Base-by-base conservation (phyloP, 1,140 invertebrate genomes). In the Archivesica marissinica region DNA sequence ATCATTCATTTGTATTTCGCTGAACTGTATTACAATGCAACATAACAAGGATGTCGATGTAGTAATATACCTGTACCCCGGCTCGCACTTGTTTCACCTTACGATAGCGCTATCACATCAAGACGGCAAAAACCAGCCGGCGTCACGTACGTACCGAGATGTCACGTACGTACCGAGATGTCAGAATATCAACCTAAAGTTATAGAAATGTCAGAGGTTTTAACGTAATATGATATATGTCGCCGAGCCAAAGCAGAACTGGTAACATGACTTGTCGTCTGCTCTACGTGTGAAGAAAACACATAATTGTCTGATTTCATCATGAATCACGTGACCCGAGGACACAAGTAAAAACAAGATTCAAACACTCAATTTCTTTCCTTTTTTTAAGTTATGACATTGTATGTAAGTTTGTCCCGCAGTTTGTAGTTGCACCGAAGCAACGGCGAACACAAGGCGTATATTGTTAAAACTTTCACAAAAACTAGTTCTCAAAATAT, bases 191-290 rank as follows among this genome's bases (percentile, higher is more conserved):
- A 66, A 66, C 15, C 39, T 35, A 38, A 35, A 38, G 61, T 38
- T 66, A 66, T 41, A 66, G 61, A 66, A 66, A 66, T 66, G 61
- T 66, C 61, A 66, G 35, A 66, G 35, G 11, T 66, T 66, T 66
- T 66, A 59, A 59, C 54, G 33, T 15, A 59, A 2, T 6, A 59
- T 59, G 54, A 59, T 59, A 28, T 59, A 59, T 59, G 54, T 59
- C 54, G n/a, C n/a, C n/a, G 33, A 28, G 33, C 54, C 23, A 59
- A 59, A 23, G 54, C 3, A 59, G 54, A 59, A 59, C 13, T 59
- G 23, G 3, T 6, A 59, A 28, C 54, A 59, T 59, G 54, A 28
- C 54, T 3, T 59, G 54, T 59, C 54, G 54, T 59, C 54, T 59
- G 54, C 54, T 59, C 23, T 59, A 59, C 6, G 54, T 59, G n/a